Conservation (phyloP, 1,140 invertebrate genomes). For the Sipha flava region DNA sequence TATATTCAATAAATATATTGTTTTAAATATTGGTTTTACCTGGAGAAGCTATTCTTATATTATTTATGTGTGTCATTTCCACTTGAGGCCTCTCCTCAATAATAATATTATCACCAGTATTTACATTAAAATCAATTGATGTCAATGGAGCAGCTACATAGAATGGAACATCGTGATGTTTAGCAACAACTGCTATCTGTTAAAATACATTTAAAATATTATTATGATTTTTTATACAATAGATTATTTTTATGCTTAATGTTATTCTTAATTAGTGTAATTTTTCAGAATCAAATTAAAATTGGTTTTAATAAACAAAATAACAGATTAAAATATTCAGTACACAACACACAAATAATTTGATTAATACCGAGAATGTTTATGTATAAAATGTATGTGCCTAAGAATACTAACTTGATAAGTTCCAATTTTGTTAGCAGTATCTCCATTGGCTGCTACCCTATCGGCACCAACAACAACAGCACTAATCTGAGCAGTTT, state of each 20-base stretch:
- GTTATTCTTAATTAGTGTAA: background rate
- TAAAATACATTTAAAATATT: background rate
- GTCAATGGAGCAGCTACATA: slow-evolving; percentile 90
- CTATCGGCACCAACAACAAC: slow-evolving; percentile 85
- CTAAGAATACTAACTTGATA: slow-evolving; percentile 59
- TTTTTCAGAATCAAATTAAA: no score
- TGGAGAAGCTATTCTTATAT: slow-evolving; percentile 71
- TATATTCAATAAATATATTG: no score
- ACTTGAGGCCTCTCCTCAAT: slow-evolving; percentile 86
- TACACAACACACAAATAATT: no score
- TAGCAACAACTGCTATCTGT: slow-evolving; percentile 81
- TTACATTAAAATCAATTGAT: slow-evolving; percentile 76
- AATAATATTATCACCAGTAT: slow-evolving; percentile 73
- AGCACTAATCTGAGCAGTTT: slow-evolving; percentile 62
- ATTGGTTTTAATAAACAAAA: background rate
- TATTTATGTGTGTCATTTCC: slow-evolving; percentile 84
- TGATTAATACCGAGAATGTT: no score
- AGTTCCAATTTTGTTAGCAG: slow-evolving; percentile 99
- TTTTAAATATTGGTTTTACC: slow-evolving; percentile 46
- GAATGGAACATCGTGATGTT: slow-evolving; percentile 86
- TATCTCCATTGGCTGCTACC: slow-evolving; percentile 92
- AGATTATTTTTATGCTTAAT: background rate
- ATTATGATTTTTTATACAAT: no score
- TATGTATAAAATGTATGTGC: no score
- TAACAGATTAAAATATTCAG: no score